These are phyloP conservation scores for Poeciliopsis gracilis DNA, from an alignment of 2,797 vertebrate genomes.

Conservation along the genomic window DNA sequence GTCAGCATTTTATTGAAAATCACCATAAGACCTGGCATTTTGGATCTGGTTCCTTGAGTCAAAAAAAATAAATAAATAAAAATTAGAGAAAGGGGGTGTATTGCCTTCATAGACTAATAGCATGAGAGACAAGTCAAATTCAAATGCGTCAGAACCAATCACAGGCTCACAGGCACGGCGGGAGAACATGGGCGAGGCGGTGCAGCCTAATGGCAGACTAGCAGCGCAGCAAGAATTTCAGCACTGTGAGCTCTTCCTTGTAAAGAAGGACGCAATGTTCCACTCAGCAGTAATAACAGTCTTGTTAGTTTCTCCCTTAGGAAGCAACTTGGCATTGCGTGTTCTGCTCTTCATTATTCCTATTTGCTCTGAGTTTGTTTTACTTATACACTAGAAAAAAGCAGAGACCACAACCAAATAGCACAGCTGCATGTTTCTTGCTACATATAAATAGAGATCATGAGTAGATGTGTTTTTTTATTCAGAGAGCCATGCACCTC, in stretches of 20 bases:
- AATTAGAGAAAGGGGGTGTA: background rate
- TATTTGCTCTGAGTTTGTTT: constrained; percentile 38
- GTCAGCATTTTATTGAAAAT: constrained; percentile 10
- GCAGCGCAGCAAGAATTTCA: constrained; percentile 25
- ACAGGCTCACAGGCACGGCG: constrained; percentile 4
- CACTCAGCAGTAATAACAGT: constrained; percentile 26
- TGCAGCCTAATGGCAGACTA: constrained; percentile 50
- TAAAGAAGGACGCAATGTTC: constrained; percentile 42
- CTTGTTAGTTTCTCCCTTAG: constrained; percentile 28
- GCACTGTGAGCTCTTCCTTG: constrained; percentile 22
- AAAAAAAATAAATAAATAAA: background rate
- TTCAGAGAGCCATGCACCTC: background rate
- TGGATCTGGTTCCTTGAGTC: background rate
- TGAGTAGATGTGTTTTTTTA: constrained; percentile 11
- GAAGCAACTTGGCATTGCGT: constrained; percentile 13
- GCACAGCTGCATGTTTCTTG: background rate
- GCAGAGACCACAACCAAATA: background rate
- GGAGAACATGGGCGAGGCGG: constrained; percentile 45
- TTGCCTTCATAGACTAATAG: constrained; percentile 19
- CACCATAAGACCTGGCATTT: background rate
- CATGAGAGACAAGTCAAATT: constrained; percentile 6
- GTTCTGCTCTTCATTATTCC: constrained; percentile 32
- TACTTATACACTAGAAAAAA: constrained; percentile 9
- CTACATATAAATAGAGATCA: background rate
- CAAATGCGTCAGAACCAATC: constrained; percentile 29